Evolutionary conservation across 2,797 vertebrate species (phyloP), one percentile per base, ranked within the genome.

Genomic region (Amblyraja radiata): DNA sequence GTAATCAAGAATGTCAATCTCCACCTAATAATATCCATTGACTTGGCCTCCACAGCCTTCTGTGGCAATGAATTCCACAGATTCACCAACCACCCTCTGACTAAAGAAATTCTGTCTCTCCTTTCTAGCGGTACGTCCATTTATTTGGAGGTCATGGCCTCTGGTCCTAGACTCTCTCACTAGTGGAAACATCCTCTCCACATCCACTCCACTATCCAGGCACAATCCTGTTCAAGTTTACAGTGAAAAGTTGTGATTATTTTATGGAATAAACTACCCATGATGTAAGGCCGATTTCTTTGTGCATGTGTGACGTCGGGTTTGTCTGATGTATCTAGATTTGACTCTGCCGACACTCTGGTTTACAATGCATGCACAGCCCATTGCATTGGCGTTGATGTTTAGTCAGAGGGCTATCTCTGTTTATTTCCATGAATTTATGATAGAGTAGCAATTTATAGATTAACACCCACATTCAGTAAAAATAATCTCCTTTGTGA

Each of bases 391-490:
- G 95, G 95, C 95, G 96, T 95, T 96, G 95, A 94, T 97, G 96
- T 98, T 98, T 97, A 97, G 97, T 96, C 96, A 97, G 95, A 95
- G 96, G 96, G 96, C 95, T 96, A 95, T 96, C 94, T 95, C 94
- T 94, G 93, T 94, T 94, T 93, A 94, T 94, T 94, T 96, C 96
- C 95, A 96, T 97, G 96, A 96, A 97, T 98, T 98, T 97, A 98
- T 97, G 97, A 96, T 94, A 65, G 95, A 96, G 95, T 95, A 95
- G 96, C 95, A 96, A 97, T 96, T 96, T 96, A 95, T 95, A 95
- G 94, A 95, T 96, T 94, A 94, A 94, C 94, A 94, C 94, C 94
- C 94, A 94, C 94, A 94, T 95, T 94, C 94, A 93, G 94, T 94
- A 94, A 96, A 95, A 96, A 94, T 95, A 93, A 83, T 92, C 94